Conservation (phyloP, 53 echinoderm and acorn worm species). For the Antedon mediterranea region DNA sequence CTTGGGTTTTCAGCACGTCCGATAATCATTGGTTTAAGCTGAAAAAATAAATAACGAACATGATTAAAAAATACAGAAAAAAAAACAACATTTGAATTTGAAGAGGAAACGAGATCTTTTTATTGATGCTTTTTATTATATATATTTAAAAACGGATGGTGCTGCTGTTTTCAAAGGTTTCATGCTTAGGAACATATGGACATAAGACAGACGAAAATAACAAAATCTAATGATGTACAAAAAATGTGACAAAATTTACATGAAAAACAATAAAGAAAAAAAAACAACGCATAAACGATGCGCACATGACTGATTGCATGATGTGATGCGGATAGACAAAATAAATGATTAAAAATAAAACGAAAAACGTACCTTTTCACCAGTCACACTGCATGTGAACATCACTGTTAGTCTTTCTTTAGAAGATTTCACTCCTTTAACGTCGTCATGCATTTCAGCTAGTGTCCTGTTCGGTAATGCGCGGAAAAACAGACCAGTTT, state of each 20-base stretch:
- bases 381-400: slow-evolving; percentile 20
- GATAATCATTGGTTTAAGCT: slow-evolving; percentile 7
- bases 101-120: too few relatives aligned
- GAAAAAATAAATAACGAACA: not conserved
- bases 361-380: slow-evolving; percentile 21
- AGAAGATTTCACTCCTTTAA: slow-evolving; percentile 21
- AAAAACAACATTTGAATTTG: not conserved
- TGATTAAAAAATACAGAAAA: not conserved
- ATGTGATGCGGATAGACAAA: too few relatives aligned
- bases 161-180: too few relatives aligned
- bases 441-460: slow-evolving; percentile 11
- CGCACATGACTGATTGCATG: too few relatives aligned
- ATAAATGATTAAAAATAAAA: not conserved
- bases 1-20: slow-evolving; percentile 17
- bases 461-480: slow-evolving; percentile 19
- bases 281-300: too few relatives aligned
- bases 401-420: slow-evolving; percentile 32
- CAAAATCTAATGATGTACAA: too few relatives aligned
- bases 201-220: too few relatives aligned
- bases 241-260: too few relatives aligned
- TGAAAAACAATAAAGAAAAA: too few relatives aligned
- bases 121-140: too few relatives aligned
- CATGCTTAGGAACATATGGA: too few relatives aligned
- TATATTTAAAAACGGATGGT: too few relatives aligned
- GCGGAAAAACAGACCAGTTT: slow-evolving; percentile 26